These are phyloP conservation scores for Molossus alvarezi DNA, from an alignment of 2,797 vertebrate species.

Conservation along the genomic window DNA sequence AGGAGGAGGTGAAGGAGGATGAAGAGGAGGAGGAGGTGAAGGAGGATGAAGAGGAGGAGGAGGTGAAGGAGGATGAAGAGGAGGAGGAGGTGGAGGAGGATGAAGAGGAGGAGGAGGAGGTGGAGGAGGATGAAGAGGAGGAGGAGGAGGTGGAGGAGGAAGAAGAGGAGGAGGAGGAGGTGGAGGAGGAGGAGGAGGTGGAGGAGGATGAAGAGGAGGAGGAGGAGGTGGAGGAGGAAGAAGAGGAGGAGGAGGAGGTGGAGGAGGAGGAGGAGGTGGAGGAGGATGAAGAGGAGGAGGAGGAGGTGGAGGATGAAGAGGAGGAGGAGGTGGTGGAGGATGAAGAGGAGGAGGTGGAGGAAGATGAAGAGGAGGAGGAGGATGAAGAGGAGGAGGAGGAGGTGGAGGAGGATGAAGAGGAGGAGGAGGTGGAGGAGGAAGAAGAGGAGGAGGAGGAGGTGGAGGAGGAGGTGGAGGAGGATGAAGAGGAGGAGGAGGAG, in stretches of 20 bases:
- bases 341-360: too few species aligned
- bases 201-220: too few species aligned
- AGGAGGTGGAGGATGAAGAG: too few species aligned
- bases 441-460: background rate
- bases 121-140: background rate
- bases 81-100: background rate
- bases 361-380: too few species aligned
- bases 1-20: too few species aligned
- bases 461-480: too few species aligned
- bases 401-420: background rate
- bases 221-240: background rate
- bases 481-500: too few species aligned
- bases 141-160: too few species aligned
- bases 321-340: background rate
- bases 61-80: rapidly evolving
- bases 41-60: too few species aligned
- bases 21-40: background rate
- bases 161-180: rapidly evolving
- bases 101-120: rapidly evolving
- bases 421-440: background rate
- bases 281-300: too few species aligned
- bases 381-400: too few species aligned
- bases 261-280: too few species aligned
- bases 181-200: background rate
- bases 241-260: background rate